Conservation (phyloP, 2,888 invertebrate genomes). For the Caradrina kadenii region DNA sequence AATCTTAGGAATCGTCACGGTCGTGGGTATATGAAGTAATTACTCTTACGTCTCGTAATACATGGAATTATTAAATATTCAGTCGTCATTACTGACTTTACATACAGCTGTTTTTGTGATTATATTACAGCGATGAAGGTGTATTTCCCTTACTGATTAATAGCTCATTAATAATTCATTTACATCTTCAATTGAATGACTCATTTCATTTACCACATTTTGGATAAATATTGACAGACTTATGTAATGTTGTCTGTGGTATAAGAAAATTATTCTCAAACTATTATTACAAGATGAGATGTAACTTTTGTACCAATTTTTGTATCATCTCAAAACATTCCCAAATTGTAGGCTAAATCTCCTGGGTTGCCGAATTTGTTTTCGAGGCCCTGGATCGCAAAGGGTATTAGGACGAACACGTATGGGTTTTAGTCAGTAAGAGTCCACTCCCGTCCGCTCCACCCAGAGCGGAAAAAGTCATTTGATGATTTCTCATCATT, state of each 20-base stretch:
- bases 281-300: background rate
- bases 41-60: slow-evolving; percentile 46
- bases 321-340: too few species aligned
- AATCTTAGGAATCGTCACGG: slow-evolving; percentile 52
- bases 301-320: too few species aligned
- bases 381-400: too few species aligned
- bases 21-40: slow-evolving; percentile 49
- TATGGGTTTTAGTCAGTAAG: too few species aligned
- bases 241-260: background rate
- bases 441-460: too few species aligned
- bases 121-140: background rate
- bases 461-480: too few species aligned
- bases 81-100: slow-evolving; percentile 19
- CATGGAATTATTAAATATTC: slow-evolving; percentile 49
- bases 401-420: too few species aligned
- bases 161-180: slow-evolving; percentile 34
- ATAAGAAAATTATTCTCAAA: background rate
- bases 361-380: too few species aligned
- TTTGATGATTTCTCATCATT: too few species aligned
- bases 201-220: slow-evolving; percentile 20
- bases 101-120: slow-evolving; percentile 13
- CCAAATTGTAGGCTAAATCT: background rate
- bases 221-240: slow-evolving; percentile 1
- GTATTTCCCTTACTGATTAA: slow-evolving; percentile 20
- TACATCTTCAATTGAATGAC: slow-evolving; percentile 14